These are phyloP conservation scores for Rhamphomyia laevipes DNA, from an alignment of 2,888 invertebrate species.

Conservation along the genomic window DNA sequence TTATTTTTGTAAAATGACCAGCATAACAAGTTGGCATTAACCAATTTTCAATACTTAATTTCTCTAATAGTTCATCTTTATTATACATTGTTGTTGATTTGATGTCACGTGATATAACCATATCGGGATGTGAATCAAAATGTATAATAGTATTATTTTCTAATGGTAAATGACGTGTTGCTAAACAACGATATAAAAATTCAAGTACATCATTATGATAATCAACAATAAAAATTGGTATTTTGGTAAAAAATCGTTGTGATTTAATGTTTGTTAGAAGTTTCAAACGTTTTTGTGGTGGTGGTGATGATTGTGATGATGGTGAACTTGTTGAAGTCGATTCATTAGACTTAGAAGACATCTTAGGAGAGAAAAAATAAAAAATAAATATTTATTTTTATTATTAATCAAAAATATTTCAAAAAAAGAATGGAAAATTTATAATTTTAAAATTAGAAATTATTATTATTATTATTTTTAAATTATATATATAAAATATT, in stretches of 20 bases:
- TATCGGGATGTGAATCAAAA: slow-evolving; percentile 87
- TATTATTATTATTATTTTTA: too few species aligned
- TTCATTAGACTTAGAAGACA: too few species aligned
- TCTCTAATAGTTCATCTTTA: slow-evolving; percentile 54
- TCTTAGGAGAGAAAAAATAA: too few species aligned
- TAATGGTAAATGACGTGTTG: slow-evolving; percentile 68
- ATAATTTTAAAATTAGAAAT: too few species aligned
- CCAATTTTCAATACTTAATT: slow-evolving; percentile 88
- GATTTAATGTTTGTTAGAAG: background rate
- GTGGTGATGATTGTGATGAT: too few species aligned
- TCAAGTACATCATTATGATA: slow-evolving; percentile 68
- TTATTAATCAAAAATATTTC: too few species aligned
- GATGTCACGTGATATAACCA: slow-evolving; percentile 70
- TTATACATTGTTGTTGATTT: slow-evolving; percentile 62
- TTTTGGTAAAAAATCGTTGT: slow-evolving; percentile 38
- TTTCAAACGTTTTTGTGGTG: too few species aligned
- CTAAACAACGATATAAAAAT: slow-evolving; percentile 66
- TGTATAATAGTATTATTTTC: slow-evolving; percentile 66
- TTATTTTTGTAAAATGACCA: slow-evolving; percentile 63
- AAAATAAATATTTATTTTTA: too few species aligned
- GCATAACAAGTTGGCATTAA: slow-evolving; percentile 78
- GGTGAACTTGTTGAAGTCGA: too few species aligned
- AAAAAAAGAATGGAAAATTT: too few species aligned
- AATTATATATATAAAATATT: too few species aligned
- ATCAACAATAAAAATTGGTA: slow-evolving; percentile 66